Conservation (phyloP, 2,888 invertebrate species). For the Unio pictorum region DNA sequence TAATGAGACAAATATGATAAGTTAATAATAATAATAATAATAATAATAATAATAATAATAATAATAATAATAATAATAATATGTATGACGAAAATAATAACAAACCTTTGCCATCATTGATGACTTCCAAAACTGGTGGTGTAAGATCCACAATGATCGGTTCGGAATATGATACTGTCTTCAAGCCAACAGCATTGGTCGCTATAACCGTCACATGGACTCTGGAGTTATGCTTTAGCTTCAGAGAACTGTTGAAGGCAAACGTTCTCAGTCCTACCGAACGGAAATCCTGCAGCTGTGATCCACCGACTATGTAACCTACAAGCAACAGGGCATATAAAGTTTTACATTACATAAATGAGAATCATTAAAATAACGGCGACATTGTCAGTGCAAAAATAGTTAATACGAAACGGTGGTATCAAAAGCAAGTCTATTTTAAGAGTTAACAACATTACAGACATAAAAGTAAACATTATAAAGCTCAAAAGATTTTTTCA, state of each 20-base stretch:
- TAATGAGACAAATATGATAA: no score
- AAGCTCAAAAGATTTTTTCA: no score
- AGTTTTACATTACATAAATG: no score
- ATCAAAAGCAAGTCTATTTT: no score
- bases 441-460: no score
- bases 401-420: no score
- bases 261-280: conserved; percentile 40
- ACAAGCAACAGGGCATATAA: background rate
- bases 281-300: conserved; percentile 32
- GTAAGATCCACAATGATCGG: conserved; percentile 48
- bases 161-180: conserved; percentile 35
- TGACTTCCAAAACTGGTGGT: conserved; percentile 31
- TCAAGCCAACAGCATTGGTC: conserved; percentile 44
- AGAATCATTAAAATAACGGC: no score
- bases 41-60: no score
- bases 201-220: conserved; percentile 51
- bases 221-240: conserved; percentile 36
- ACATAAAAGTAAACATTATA: no score
- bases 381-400: no score
- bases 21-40: background rate
- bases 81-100: no score
- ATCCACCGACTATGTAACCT: conserved; percentile 45
- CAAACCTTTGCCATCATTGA: conserved; percentile 34
- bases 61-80: no score
- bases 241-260: conserved; percentile 30